Base-by-base conservation (phyloP, 2,888 invertebrate genomes). In the Synanthedon myopaeformis region DNA sequence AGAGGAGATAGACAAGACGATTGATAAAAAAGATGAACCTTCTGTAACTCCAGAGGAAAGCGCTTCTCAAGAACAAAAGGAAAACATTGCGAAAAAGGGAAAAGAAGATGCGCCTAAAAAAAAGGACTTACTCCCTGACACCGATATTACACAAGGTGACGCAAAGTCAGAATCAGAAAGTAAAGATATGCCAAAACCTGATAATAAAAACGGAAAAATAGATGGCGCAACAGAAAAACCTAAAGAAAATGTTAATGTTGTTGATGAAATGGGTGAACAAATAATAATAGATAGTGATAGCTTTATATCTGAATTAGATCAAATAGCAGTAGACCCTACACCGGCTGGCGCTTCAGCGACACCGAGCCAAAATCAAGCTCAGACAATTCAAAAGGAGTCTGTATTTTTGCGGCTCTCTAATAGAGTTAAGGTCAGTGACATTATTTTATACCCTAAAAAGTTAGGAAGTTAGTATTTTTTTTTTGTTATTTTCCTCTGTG, bases 331-430 rank as follows among this genome's bases (percentile, higher is more conserved):
- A 49, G 84, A 84, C 42, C 86, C 85, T 3, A 74, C 79, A 13
- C 84, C 85, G 0, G 70, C 86, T 28, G 87, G 84, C 10, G 53
- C 68, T 12, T 72, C 63, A 2, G 59, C 69, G 2, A 56, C 70
- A 35, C 71, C 64, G 13, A 80, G 68, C 55, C 80, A 83, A 54
- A 78, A 80, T 55, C 82, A 74, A 59, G 76, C 70, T 11, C 82
- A 78, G 59, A 66, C 72, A 35, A 76, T 79, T 17, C 95, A 95
- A 70, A 96, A 97, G 66, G 98, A 98, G 79, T 96, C 97, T 8
- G 96, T 98, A n/a, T 97, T 99, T 76, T 91, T 99, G 72, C 90
- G 98, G 61, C 90, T 99, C 56, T 96, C 96, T 56, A 99, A 99
- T 79, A 92, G 98, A 70, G 96, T 99, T 55, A 97, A 97, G 91